Conservation (phyloP, 2,113 vertebrate species). For the Colaptes auratus region DNA sequence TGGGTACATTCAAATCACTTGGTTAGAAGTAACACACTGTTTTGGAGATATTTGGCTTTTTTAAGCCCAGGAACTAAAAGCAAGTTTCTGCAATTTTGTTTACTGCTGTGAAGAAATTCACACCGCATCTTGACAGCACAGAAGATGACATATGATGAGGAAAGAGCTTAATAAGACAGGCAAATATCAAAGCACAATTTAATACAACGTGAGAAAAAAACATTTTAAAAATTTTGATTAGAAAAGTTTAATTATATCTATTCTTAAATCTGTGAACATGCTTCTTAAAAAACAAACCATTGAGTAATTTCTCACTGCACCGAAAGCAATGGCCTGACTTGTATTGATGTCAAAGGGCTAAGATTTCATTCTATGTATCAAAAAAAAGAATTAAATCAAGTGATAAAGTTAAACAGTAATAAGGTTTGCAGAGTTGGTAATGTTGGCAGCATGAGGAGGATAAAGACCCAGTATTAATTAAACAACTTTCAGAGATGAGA, state of each 20-base stretch:
- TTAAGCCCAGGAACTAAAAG: neutral
- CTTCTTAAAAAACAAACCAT: neutral
- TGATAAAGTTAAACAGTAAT: neutral
- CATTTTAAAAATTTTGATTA: neutral
- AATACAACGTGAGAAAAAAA: neutral
- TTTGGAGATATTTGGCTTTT: neutral
- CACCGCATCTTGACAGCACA: neutral
- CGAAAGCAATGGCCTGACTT: neutral
- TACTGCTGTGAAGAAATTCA: neutral
- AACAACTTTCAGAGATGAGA: neutral
- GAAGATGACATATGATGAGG: neutral
- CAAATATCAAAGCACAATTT: neutral
- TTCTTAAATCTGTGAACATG: neutral
- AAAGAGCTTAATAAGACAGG: slow-evolving; percentile 18
- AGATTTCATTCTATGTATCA: neutral
- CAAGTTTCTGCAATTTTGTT: slow-evolving; percentile 16
- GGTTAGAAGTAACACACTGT: neutral
- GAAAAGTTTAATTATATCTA: neutral
- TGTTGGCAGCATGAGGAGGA: neutral
- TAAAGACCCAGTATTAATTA: neutral
- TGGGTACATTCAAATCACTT: neutral
- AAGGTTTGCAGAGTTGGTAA: neutral
- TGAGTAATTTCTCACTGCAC: neutral
- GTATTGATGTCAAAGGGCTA: neutral
- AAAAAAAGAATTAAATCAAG: neutral